A percentile compares a stretch with the other conserved stretches of the same genome.
phyloP scores from a whole-genome alignment of 2,888 invertebrate genomes.

The Megamerina dolium region DNA sequence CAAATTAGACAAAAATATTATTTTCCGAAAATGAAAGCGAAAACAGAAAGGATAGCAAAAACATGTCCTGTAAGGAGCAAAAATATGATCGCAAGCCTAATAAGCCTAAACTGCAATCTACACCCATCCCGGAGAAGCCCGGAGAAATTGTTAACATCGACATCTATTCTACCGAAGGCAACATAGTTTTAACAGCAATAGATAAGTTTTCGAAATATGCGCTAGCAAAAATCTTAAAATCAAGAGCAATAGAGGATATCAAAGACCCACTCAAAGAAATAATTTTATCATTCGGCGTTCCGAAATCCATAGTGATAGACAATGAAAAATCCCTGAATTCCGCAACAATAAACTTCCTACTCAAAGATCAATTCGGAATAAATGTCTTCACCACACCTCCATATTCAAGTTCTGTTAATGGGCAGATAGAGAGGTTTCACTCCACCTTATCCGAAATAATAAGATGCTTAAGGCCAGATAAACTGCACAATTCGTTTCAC shows the following conservation, averaged over 20 bases:
- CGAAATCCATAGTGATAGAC: conserved; percentile 9
- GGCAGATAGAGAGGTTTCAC: conserved; percentile 11
- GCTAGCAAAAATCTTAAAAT: neutral
- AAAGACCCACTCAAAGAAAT: conserved; percentile 4
- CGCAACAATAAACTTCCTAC: conserved; percentile 7
- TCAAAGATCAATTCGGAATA: conserved; percentile 7
- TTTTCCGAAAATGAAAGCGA: too few relatives aligned
- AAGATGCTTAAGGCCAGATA: conserved; percentile 4
- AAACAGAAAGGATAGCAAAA: too few relatives aligned
- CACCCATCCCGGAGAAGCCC: too few relatives aligned
- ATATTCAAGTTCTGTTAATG: conserved; percentile 8
- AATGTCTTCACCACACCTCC: conserved; percentile 9
- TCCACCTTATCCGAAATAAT: neutral
- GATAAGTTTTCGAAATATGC: neutral
- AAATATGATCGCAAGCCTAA: too few relatives aligned
- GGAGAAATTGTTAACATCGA: too few relatives aligned
- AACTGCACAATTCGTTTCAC: conserved; percentile 6
- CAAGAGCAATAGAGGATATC: conserved; percentile 6
- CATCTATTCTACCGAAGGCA: too few relatives aligned
- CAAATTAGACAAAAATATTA: too few relatives aligned
- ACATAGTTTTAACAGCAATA: too few relatives aligned
- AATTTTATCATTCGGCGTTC: conserved; percentile 8
- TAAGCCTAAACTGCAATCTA: too few relatives aligned
- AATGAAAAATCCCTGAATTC: conserved; percentile 12
- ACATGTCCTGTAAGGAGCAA: too few relatives aligned